A percentile compares a stretch with the other conserved stretches of the same genome.
phyloP scores from a whole-genome alignment of 2,797 vertebrate genomes.

The Delichon dasypus region DNA sequence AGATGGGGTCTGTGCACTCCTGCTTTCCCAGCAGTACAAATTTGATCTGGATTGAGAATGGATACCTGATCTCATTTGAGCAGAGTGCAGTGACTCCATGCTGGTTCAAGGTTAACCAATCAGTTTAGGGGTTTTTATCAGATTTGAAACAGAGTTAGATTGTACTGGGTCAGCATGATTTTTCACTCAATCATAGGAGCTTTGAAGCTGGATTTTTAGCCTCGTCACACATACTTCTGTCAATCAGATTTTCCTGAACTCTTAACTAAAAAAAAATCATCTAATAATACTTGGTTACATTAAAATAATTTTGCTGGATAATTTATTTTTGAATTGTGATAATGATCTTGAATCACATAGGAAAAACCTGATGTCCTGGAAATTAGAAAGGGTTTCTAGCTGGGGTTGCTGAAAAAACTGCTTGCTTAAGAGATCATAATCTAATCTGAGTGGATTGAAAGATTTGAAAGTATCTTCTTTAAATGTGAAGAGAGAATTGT shows the following conservation, averaged over 20 bases:
- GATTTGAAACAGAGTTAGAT: neutral
- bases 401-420: slow-evolving; percentile 19
- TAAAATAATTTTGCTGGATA: slow-evolving; percentile 6
- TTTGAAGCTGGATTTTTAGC: neutral
- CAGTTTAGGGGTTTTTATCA: neutral
- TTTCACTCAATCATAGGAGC: neutral
- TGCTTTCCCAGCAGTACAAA: neutral
- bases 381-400: neutral
- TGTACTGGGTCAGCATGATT: neutral
- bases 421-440: slow-evolving; percentile 31
- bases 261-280: neutral
- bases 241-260: neutral
- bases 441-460: slow-evolving; percentile 12
- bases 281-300: neutral
- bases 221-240: neutral
- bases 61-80: neutral
- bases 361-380: neutral
- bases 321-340: slow-evolving; percentile 40
- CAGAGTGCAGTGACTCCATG: neutral
- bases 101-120: neutral
- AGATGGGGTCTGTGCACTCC: neutral
- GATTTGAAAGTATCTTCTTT: neutral
- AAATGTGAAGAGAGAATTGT: neutral
- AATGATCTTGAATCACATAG: slow-evolving; percentile 5
- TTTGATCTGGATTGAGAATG: neutral